These are phyloP conservation scores for Talpa occidentalis DNA, from an alignment of 2,113 vertebrate species.

Conservation along the genomic window DNA sequence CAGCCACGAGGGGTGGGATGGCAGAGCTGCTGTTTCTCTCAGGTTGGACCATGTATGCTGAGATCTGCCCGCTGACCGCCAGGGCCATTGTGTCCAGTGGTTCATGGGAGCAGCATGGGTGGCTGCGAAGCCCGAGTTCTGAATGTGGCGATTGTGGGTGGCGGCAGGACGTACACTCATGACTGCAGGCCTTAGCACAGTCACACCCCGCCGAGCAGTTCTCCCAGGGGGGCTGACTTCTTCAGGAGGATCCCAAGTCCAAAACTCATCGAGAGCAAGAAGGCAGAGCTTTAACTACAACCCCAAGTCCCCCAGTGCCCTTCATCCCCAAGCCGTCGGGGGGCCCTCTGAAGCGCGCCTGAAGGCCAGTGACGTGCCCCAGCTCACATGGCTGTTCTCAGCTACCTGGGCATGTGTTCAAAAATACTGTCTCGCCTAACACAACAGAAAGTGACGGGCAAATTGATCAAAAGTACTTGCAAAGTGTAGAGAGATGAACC, in stretches of 20 bases:
- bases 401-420: neutral
- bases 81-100: no score
- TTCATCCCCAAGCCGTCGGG: fast-evolving
- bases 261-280: neutral
- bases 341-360: fast-evolving
- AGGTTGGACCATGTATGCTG: neutral
- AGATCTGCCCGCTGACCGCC: neutral
- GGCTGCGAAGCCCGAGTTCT: neutral
- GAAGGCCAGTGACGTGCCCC: no score
- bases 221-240: neutral
- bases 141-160: no score
- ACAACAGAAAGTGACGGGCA: neutral
- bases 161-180: no score
- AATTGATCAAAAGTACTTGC: neutral
- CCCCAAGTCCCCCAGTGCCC: neutral
- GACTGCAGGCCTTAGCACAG: no score
- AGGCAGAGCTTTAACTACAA: fast-evolving
- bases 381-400: neutral
- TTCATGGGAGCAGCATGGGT: fast-evolving
- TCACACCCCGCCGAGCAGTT: neutral
- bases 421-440: neutral
- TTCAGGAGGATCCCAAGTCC: neutral
- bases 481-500: neutral
- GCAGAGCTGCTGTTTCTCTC: neutral
- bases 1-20: fast-evolving